Base-by-base conservation (phyloP, 2,113 vertebrate genomes). In the Acanthisitta chloris region DNA sequence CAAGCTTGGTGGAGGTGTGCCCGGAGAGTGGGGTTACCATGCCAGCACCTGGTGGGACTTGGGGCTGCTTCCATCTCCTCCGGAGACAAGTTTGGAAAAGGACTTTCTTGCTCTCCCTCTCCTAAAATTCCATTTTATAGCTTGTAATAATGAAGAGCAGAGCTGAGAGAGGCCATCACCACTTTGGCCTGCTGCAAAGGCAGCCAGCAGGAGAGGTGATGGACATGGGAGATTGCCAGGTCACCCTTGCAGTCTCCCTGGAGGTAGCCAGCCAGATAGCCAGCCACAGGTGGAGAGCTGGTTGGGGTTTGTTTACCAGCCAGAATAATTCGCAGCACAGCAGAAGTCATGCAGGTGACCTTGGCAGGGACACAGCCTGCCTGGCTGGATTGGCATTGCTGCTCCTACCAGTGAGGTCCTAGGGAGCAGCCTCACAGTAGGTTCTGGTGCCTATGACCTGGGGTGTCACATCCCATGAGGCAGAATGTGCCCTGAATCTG, bases 151-250 rank as follows among this genome's bases (percentile, higher is more conserved):
- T 40, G 24, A 66, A 45, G 58, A 81, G 59, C 9, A 24, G 36
- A 57, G 42, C 55, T 92, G 55, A 74, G 64, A 52, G 49, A 74
- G 33, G 38, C 51, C 3, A 0, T n/a, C 64, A 28, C 16, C 1
- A 0, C 14, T 57, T 45, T 2, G 2, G 15, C 26, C 54, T 92
- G n/a, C 14, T 55, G 51, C 1, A 1, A 36, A 92, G 43, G 42
- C 15, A 33, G 33, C 17, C 0, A 0, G 29, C 17, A 12, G 65
- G n/a, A 12, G 65, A 38, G 16, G 7, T 65, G 86, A n/a, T 49
- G 42, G 40, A 29, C 20, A 4, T 0, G 0, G 31, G 20, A 86
- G 8, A 20, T 25, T 74, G 29, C 20, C 25, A 3, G 4, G 4
- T 18, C 70, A 4, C 13, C 48, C 14, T 36, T 54, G 54, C 31